Conservation (phyloP, 2,113 vertebrate species). For the Regulus satrapa region DNA sequence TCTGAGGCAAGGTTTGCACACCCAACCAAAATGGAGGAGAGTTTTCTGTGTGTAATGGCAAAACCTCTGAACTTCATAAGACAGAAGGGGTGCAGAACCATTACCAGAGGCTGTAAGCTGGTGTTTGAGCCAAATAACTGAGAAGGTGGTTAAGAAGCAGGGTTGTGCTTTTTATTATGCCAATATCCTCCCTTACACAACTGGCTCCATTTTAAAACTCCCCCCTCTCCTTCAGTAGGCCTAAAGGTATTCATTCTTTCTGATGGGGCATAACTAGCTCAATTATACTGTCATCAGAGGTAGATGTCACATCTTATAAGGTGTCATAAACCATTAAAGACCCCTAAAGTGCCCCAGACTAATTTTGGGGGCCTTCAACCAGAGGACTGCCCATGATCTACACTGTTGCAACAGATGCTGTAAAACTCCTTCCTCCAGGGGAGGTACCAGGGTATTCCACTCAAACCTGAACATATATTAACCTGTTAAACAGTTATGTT, state of each 20-base stretch:
- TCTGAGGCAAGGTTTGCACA: not conserved
- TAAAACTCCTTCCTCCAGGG: not conserved
- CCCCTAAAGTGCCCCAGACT: not conserved
- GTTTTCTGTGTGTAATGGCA: not conserved
- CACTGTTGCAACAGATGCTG: not conserved
- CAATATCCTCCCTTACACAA: not conserved
- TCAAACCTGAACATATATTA: not conserved
- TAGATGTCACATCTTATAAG: not conserved
- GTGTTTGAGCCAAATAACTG: not conserved
- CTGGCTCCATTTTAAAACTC: not conserved
- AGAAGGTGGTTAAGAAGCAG: not conserved
- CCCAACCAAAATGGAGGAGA: not conserved
- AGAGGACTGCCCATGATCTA: not conserved
- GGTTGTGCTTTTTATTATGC: not conserved
- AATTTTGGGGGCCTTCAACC: not conserved
- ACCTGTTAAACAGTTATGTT: not conserved
- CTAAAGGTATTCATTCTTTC: not conserved
- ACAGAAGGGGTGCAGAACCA: not conserved
- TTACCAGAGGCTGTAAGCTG: not conserved
- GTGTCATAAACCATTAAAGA: not conserved
- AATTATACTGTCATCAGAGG: not conserved
- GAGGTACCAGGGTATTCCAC: no score
- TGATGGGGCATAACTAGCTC: not conserved
- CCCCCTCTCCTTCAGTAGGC: accelerated
- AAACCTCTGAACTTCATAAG: not conserved